Conservation (phyloP, 1,140 invertebrate species). For the Chelonus insularis region DNA sequence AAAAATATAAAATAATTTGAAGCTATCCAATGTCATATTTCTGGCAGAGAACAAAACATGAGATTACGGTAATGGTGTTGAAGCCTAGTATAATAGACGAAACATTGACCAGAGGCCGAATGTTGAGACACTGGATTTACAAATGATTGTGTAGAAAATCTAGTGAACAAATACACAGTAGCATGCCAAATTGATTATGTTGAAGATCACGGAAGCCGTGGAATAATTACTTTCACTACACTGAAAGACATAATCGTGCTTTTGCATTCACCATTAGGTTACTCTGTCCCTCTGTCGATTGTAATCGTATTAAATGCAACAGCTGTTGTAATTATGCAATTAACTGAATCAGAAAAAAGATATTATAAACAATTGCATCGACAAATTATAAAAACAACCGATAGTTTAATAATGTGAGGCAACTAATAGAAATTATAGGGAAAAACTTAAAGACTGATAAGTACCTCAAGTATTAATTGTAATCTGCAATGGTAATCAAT, state of each 20-base stretch:
- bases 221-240: conserved; percentile 25
- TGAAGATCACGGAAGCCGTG: conserved; percentile 18
- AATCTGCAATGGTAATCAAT: no score
- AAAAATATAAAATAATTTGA: no score
- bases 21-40: no score
- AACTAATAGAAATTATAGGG: no score
- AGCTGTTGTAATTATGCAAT: conserved; percentile 25
- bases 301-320: conserved; percentile 10
- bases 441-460: no score
- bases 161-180: background rate
- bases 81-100: no score
- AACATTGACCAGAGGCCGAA: no score
- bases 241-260: background rate
- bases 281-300: background rate
- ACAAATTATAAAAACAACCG: background rate
- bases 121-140: no score
- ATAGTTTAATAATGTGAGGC: background rate
- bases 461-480: no score
- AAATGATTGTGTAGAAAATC: background rate
- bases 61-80: no score
- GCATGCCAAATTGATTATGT: conserved; percentile 14
- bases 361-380: background rate
- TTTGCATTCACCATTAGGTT: background rate
- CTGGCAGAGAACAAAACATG: no score
- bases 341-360: background rate